Evolutionary conservation across 2,888 invertebrate genomes (phyloP).

Genomic region (Psococerastis gibbosa): DNA sequence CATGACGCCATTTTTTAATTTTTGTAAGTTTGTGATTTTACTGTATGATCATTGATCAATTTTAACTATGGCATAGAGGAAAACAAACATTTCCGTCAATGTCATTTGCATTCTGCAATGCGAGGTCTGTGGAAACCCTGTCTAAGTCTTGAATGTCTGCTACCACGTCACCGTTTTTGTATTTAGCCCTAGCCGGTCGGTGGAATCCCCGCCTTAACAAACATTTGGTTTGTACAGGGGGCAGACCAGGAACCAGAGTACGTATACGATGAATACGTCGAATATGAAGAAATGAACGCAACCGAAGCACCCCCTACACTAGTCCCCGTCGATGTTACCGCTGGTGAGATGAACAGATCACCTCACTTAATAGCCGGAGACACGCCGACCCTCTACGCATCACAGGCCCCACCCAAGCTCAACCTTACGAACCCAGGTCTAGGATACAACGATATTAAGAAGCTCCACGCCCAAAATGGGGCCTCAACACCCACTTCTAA

Average conservation of each 20-base stretch:
- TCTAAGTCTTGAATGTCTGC: no score
- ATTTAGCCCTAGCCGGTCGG: no score
- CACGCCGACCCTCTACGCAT: constrained; percentile 39
- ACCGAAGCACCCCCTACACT: constrained; percentile 16
- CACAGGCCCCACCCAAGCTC: constrained; percentile 20
- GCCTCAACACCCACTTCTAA: constrained; percentile 19
- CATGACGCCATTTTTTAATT: no score
- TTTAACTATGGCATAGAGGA: no score
- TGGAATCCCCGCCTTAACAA: no score
- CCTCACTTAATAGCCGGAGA: constrained; percentile 33
- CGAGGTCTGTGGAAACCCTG: no score
- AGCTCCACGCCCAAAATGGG: constrained; percentile 13
- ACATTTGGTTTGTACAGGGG: no score
- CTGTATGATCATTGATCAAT: no score
- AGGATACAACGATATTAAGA: constrained; percentile 20
- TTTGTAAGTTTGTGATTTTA: no score
- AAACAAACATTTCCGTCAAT: no score
- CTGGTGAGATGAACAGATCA: constrained; percentile 20
- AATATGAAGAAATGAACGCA: constrained; percentile 33
- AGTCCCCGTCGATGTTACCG: constrained; percentile 9
- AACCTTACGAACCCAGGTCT: constrained; percentile 17
- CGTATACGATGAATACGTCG: constrained; percentile 65
- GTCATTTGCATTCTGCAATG: no score
- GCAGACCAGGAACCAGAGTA: constrained; percentile 61
- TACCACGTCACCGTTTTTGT: no score